A percentile compares a stretch with the other conserved stretches of the same genome.
Evolutionary conservation across 2,797 vertebrate species (phyloP).

Genomic region (Melanotaenia maccullochi): DNA sequence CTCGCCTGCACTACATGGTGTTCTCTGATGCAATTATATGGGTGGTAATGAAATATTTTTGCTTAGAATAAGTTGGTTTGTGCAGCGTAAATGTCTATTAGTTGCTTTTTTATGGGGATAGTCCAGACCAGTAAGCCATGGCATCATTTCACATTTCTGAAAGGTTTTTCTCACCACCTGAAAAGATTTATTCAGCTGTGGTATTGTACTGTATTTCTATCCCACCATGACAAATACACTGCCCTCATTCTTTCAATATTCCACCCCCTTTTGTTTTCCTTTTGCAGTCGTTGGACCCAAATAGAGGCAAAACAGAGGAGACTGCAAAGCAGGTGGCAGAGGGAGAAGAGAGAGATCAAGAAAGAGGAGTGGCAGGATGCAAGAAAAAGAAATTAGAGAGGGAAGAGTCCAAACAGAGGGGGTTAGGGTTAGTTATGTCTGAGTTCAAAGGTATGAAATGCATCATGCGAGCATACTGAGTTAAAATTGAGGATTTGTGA

Average conservation of each 20-base stretch:
- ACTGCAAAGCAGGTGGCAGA: neutral
- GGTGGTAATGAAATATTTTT: neutral
- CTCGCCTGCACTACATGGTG: neutral
- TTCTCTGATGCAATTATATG: neutral
- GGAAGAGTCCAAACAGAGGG: neutral
- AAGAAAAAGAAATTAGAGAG: neutral
- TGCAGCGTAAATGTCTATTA: constrained; percentile 1
- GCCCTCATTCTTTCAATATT: constrained; percentile 69
- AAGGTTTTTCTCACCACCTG: constrained; percentile 46
- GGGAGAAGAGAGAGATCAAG: neutral
- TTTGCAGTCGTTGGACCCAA: constrained; percentile 32
- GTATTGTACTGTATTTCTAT: constrained; percentile 55
- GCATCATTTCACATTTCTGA: constrained; percentile 46
- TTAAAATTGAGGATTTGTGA: neutral
- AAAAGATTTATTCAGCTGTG: constrained; percentile 58
- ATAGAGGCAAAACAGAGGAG: constrained; percentile 7
- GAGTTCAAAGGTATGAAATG: neutral
- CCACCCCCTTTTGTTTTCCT: constrained; percentile 33
- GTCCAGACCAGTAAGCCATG: constrained; percentile 15
- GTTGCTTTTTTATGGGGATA: constrained; percentile 4
- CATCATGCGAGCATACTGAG: neutral
- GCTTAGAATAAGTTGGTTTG: constrained; percentile 6
- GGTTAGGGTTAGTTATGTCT: too few species aligned
- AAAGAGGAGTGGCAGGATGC: constrained; percentile 4
- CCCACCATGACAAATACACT: constrained; percentile 64